Conservation (phyloP, 2,113 vertebrate species). For the Excalfactoria chinensis region DNA sequence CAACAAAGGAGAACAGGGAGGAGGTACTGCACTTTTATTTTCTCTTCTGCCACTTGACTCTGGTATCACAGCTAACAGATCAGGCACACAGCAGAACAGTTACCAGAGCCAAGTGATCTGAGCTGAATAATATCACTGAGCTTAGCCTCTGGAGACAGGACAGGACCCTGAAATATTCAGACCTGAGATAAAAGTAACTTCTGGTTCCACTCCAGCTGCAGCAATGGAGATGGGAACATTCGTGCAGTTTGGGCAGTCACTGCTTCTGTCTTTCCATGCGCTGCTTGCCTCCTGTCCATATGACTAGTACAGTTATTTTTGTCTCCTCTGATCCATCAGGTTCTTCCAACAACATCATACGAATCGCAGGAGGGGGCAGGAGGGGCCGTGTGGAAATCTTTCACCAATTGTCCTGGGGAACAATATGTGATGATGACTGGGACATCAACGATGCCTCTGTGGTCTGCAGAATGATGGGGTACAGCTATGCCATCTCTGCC, state of each 20-base stretch:
- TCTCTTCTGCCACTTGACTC: not conserved
- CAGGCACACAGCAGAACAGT: not conserved
- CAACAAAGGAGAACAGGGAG: slow-evolving; percentile 66
- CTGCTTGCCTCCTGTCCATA: not conserved
- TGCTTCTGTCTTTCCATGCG: not conserved
- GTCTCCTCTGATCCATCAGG: not conserved
- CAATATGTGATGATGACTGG: slow-evolving; percentile 88
- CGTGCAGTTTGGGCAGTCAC: rapidly evolving
- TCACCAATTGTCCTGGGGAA: slow-evolving; percentile 79
- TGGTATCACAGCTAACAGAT: not conserved
- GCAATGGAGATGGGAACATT: not conserved
- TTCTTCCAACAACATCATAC: rapidly evolving
- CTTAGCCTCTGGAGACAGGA: not conserved
- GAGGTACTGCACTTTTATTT: slow-evolving; percentile 39
- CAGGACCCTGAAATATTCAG: not conserved
- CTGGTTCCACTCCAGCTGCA: not conserved
- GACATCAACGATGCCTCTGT: slow-evolving; percentile 67
- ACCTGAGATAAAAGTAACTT: not conserved
- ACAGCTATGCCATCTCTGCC: rapidly evolving
- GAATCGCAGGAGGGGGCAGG: slow-evolving; percentile 27
- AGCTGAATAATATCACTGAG: not conserved
- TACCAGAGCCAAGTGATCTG: rapidly evolving
- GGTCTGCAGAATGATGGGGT: slow-evolving; percentile 89
- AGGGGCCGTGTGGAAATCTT: slow-evolving; percentile 85
- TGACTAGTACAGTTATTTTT: not conserved